A percentile compares a stretch with the other conserved stretches of the same genome.
These are phyloP conservation scores for Knipowitschia caucasica DNA, from an alignment of 2,797 vertebrate genomes.

Conservation along the genomic window DNA sequence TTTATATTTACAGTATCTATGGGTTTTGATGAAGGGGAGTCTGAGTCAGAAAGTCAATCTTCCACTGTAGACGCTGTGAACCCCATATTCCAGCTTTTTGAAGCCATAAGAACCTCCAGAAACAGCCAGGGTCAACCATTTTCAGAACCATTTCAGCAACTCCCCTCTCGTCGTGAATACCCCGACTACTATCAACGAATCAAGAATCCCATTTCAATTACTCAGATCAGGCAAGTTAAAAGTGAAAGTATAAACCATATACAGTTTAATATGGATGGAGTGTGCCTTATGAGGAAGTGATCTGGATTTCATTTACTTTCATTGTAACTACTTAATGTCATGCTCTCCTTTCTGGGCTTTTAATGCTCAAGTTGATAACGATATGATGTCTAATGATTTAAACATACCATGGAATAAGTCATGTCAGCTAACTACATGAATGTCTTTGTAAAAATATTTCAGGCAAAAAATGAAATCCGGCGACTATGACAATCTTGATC, in stretches of 20 bases:
- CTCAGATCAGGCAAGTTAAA: constrained; percentile 89
- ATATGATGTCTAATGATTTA: no score
- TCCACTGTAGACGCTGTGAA: constrained; percentile 90
- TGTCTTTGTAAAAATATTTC: constrained; percentile 19
- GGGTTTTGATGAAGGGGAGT: constrained; percentile 92
- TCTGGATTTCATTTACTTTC: no score
- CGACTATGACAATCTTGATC: constrained; percentile 91
- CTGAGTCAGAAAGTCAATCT: constrained; percentile 91
- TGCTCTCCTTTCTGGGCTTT: no score
- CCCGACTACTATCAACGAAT: constrained; percentile 98
- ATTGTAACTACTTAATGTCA: no score
- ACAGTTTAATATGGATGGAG: no score
- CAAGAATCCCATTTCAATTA: constrained; percentile 89
- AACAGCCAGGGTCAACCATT: constrained; percentile 94
- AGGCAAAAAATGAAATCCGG: constrained; percentile 94
- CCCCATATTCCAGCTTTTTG: constrained; percentile 93
- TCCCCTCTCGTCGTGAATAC: constrained; percentile 94
- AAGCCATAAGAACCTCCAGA: constrained; percentile 87
- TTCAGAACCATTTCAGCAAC: constrained; percentile 92
- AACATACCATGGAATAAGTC: no score
- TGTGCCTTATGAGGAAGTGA: no score
- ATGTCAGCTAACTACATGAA: background rate
- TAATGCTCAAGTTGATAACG: no score
- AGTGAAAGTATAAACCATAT: no score
- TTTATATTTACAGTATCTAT: constrained; percentile 79